phyloP scores from a whole-genome alignment of 2,113 vertebrate species.

The Forbesichthys papilliferus region DNA sequence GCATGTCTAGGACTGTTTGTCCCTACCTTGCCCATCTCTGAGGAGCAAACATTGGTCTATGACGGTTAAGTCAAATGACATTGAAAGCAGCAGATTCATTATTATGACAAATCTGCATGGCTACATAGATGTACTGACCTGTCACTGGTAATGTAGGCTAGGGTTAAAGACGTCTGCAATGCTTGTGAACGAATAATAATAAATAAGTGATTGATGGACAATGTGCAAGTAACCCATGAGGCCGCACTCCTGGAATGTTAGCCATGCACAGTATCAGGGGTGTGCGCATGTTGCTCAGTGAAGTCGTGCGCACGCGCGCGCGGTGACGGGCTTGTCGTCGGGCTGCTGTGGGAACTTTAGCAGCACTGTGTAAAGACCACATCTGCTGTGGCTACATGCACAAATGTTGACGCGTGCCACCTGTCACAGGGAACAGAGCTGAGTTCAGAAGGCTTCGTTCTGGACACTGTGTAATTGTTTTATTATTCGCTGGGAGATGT shows the following conservation, averaged over 20 bases:
- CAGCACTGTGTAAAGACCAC: conserved; percentile 11
- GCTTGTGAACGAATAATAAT: background rate
- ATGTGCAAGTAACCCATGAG: background rate
- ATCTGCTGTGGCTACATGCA: conserved; percentile 31
- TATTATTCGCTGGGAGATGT: conserved; percentile 24
- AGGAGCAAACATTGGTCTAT: no score
- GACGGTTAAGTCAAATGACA: background rate
- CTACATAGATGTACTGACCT: no score
- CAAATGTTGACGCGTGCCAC: conserved; percentile 43
- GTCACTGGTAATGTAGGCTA: no score
- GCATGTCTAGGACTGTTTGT: background rate
- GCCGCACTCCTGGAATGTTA: conserved; percentile 32
- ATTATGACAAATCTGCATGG: no score
- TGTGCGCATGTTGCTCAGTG: conserved; percentile 32
- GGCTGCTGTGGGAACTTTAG: conserved; percentile 29
- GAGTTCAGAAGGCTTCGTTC: conserved; percentile 20
- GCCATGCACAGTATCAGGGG: conserved; percentile 32
- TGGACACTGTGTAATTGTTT: conserved; percentile 37
- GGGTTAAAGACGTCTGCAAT: background rate
- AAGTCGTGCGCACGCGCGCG: conserved; percentile 4
- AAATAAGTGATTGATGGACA: background rate
- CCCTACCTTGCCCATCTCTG: background rate
- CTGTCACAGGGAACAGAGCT: conserved; percentile 36
- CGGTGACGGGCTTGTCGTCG: conserved; percentile 9
- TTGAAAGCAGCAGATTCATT: no score